Evolutionary conservation across 2,113 vertebrate species (phyloP).

Genomic region (Archilochus colubris): DNA sequence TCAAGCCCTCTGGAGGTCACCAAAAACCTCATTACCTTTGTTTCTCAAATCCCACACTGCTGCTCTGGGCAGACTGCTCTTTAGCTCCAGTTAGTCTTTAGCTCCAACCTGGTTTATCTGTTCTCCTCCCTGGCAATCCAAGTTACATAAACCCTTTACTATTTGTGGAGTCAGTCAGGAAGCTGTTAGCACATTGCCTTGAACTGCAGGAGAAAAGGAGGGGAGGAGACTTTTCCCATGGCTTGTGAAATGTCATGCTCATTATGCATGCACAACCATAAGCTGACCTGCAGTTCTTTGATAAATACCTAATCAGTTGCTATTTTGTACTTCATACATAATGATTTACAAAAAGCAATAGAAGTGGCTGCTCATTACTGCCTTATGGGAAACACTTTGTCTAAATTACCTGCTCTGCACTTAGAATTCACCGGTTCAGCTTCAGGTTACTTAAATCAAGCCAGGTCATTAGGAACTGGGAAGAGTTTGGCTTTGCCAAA

Average conservation of each 20-base stretch:
- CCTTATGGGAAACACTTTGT: not conserved
- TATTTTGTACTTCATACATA: not conserved
- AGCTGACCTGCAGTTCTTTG: not conserved
- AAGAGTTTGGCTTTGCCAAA: not conserved
- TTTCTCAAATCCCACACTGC: not conserved
- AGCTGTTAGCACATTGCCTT: not conserved
- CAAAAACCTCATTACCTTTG: constrained; percentile 6
- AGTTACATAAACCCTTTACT: not conserved
- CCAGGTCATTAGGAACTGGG: not conserved
- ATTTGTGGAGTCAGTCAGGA: not conserved
- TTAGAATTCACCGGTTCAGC: not conserved
- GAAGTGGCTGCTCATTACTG: not conserved
- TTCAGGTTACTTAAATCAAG: not conserved
- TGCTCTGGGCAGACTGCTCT: constrained; percentile 7
- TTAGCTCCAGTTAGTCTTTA: not conserved
- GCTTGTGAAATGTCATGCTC: accelerated
- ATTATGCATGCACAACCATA: not conserved
- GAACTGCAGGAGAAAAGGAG: not conserved
- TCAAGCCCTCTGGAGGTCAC: not conserved
- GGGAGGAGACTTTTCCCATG: not conserved
- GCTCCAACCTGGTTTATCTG: constrained; percentile 9
- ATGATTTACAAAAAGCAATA: not conserved
- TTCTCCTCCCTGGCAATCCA: not conserved
- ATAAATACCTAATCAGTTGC: not conserved
- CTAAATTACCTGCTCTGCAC: not conserved